These are phyloP conservation scores for Nasonia vitripennis DNA, from an alignment of 1,140 invertebrate species.

Conservation along the genomic window DNA sequence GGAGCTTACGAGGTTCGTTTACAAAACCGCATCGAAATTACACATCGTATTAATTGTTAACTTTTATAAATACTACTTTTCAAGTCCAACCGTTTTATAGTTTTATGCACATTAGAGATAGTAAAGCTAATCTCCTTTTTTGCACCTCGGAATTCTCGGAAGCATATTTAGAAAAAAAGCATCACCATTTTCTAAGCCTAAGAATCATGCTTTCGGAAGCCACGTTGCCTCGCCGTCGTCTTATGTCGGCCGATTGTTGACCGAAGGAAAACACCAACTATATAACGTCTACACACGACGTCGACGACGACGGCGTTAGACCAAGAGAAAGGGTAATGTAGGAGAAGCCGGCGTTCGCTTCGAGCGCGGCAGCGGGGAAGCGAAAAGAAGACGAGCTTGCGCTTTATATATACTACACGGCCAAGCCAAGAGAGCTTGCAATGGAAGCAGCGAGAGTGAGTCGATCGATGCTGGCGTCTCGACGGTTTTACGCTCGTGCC, in stretches of 20 bases:
- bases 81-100: no score
- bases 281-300: not conserved
- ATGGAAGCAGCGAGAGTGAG: slow-evolving; percentile 55
- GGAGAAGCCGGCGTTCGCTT: not conserved
- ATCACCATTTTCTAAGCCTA: no score
- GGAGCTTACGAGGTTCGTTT: not conserved
- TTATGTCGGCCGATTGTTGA: not conserved
- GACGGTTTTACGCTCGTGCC: slow-evolving; percentile 53
- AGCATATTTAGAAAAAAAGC: no score
- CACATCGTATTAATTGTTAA: no score
- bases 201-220: not conserved
- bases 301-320: not conserved
- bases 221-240: not conserved
- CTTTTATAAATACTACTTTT: no score
- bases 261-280: not conserved
- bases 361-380: not conserved
- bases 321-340: not conserved
- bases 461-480: slow-evolving; percentile 63
- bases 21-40: no score
- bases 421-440: slow-evolving; percentile 28
- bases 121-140: no score
- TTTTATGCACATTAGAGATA: no score
- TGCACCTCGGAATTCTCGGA: no score
- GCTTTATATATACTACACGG: not conserved
- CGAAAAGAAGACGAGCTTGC: not conserved